Base-by-base conservation (phyloP, 1,140 invertebrate species). In the Drosophila melanica region DNA sequence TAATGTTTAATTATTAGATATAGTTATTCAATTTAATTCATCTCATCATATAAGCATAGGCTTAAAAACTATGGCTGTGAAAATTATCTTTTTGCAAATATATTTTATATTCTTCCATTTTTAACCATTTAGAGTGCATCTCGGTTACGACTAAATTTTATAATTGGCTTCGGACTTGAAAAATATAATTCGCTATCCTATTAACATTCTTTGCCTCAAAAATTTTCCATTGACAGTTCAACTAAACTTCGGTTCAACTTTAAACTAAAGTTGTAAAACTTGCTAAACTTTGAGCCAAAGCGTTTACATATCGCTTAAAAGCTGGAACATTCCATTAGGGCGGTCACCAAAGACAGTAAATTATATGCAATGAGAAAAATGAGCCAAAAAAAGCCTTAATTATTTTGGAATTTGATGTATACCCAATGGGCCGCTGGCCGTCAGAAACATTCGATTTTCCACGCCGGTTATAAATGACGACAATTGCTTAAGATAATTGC, bases 401-500 rank as follows among this genome's bases (percentile, higher is more conserved):
- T 55, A 55, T 23, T 12, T 42, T 35, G 10, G 3, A 20, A 33
- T 45, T 11, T 45, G 12, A 8, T n/a, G 14, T 20, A 45, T 58
- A 58, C 55, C 41, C 27, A 18, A n/a, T 18, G 27, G 8, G 27
- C 14, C 20, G 62, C 33, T 14, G 30, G 23, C 55, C 47, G 33
- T 63, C 54, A 60, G 42, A 16, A 30, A 44, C 57, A 63, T 30
- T 48, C 27, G 23, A 60, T 37, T 50, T 50, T 59, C 55, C 60
- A 64, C 11, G 50, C 27, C 35, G 30, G 47, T 72, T 76, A 69
- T 74, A 81, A 78, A 86, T 87, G 75, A 87, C 41, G 58, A 79
- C 71, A 79, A 71, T 86, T 87, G 79, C 79, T 71, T 72, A 81
- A 75, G 70, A 77, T 81, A 78, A 86, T 81, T 75, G 75, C 53